Base-by-base conservation (phyloP, 1,140 invertebrate genomes). In the Brachionus rotundiformis region DNA sequence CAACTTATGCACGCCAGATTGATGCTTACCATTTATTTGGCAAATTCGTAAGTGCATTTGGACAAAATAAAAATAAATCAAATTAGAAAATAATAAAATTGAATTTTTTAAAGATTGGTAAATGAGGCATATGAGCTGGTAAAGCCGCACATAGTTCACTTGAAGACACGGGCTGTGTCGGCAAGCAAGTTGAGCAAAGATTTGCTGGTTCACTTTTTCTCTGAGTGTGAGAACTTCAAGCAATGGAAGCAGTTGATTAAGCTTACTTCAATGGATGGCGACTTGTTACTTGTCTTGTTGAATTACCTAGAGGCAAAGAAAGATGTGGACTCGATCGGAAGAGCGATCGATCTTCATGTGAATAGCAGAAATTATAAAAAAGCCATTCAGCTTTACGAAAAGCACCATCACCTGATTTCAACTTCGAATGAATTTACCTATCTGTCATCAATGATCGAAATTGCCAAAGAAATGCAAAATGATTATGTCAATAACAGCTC, bases 291-390 rank as follows among this genome's bases (percentile, higher is more conserved):
- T 11, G 16, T 73, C 0, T 13, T 73, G 8, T 25, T 73, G 39
- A 73, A 73, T 25, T 73, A 47, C 29, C 44, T 73, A n/a, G 68
- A 73, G 13, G 68, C 68, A 3, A 73, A 73, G n/a, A 41, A 47
- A 73, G 68, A 73, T 2, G 1, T 7, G 3, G 39, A 41, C 0
- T 73, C 68, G 6, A 73, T 73, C 13, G 33, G 68, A 11, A 41
- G 25, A 25, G 68, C 39, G 13, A 73, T 73, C 25, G 68, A 73
- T 73, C 25, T 73, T 11, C 68, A 73, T 73, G 25, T 73, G 1
- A 73, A 73, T 73, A 73, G 44, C n/a, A 73, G 39, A 73, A 73
- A 73, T 44, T 44, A 44, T 27, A 73, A 73, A 73, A 73, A 44
- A 25, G 68, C 68, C 0, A 44, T 73, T 73, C 36, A 73, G 6